phyloP scores from a whole-genome alignment of 2,797 vertebrate genomes.

The Hapalemur alaotrensis region DNA sequence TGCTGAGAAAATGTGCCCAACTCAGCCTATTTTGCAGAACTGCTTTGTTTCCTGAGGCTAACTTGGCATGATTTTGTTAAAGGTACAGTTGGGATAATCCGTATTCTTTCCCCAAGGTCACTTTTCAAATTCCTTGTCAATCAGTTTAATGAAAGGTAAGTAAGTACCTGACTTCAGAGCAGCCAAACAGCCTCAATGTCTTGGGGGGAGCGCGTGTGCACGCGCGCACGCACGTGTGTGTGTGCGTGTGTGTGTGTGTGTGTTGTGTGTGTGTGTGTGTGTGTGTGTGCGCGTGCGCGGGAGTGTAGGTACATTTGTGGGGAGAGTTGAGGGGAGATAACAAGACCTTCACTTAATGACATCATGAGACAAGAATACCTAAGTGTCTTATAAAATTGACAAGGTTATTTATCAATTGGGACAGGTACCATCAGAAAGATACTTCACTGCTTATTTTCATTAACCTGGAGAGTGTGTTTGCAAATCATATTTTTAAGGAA shows the following conservation, averaged over 20 bases:
- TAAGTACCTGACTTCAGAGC: constrained; percentile 2
- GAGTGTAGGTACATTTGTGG: not conserved
- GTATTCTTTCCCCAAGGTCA: constrained; percentile 29
- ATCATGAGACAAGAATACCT: not conserved
- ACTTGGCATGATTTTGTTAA: constrained; percentile 49
- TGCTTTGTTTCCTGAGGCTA: constrained; percentile 51
- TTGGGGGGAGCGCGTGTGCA: not conserved
- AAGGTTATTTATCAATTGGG: not conserved
- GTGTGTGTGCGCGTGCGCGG: not conserved
- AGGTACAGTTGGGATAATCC: constrained; percentile 29
- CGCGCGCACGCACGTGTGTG: too few relatives aligned
- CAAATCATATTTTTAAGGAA: not conserved
- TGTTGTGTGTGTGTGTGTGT: not conserved
- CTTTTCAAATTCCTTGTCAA: constrained; percentile 57
- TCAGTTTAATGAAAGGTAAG: constrained; percentile 54
- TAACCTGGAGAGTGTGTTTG: not conserved
- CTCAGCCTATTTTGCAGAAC: constrained; percentile 41
- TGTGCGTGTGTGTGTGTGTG: not conserved
- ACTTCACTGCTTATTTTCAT: not conserved
- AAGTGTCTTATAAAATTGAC: not conserved
- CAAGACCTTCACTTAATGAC: not conserved
- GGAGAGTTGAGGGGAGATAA: not conserved
- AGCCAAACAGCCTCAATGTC: not conserved
- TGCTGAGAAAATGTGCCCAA: constrained; percentile 41
- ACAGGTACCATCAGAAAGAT: not conserved